phyloP scores from a whole-genome alignment of 2,113 vertebrate genomes.

The Capra hircus region DNA sequence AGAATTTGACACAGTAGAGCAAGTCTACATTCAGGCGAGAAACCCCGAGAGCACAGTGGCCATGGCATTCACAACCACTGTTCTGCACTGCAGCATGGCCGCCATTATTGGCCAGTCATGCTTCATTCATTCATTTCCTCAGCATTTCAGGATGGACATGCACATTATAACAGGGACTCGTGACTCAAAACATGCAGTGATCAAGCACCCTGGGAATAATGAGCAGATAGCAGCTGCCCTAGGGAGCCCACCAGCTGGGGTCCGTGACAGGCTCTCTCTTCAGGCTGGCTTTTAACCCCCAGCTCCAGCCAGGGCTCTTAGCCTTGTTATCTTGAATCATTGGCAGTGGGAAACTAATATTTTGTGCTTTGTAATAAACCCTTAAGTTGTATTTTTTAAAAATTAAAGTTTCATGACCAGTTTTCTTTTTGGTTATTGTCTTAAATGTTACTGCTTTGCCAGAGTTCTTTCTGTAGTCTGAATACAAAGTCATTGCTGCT shows the following conservation, averaged over 20 bases:
- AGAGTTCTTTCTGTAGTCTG: not conserved
- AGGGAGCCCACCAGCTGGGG: slow-evolving; percentile 93
- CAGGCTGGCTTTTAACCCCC: not conserved
- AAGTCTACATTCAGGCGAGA: slow-evolving; percentile 78
- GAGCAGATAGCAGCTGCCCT: slow-evolving; percentile 92
- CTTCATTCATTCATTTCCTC: slow-evolving; percentile 87
- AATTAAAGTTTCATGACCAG: not conserved
- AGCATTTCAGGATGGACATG: slow-evolving; percentile 94
- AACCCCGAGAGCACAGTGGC: slow-evolving; percentile 84
- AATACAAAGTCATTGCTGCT: not conserved
- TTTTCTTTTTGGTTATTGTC: not conserved
- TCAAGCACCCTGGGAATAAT: slow-evolving; percentile 94
- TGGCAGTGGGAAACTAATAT: not conserved
- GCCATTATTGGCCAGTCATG: slow-evolving; percentile 92
- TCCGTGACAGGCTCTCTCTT: slow-evolving; percentile 84
- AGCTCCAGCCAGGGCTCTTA: not conserved
- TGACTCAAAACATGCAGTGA: slow-evolving; percentile 88
- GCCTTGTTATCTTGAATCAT: not conserved
- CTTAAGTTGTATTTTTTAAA: slow-evolving; percentile 45
- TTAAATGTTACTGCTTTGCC: not conserved
- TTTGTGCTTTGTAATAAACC: slow-evolving; percentile 52
- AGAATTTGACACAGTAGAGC: not conserved
- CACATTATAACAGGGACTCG: slow-evolving; percentile 86
- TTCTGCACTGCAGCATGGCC: slow-evolving; percentile 96
- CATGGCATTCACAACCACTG: slow-evolving; percentile 91